These are phyloP conservation scores for Chromoteleia sp. DNA, from an alignment of 2,888 invertebrate genomes.

Conservation along the genomic window DNA sequence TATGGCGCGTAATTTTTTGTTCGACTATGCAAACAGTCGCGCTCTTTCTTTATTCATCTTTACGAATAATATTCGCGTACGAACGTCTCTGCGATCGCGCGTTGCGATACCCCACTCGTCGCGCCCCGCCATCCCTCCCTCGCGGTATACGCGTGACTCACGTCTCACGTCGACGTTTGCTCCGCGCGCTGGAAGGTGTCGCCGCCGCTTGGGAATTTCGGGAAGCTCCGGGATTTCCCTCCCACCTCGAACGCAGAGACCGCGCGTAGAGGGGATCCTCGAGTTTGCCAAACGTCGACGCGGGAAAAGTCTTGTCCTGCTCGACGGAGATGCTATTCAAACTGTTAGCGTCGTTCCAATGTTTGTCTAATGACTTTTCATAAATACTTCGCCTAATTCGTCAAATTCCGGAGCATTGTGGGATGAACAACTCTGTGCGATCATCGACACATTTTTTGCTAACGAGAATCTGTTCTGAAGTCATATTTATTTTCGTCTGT, in stretches of 20 bases:
- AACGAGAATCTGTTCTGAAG: background rate
- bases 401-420: constrained; percentile 26
- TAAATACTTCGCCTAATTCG: constrained; percentile 25
- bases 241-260: constrained; percentile 65
- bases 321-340: constrained; percentile 72
- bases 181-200: constrained; percentile 78
- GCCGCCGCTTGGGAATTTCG: constrained; percentile 83
- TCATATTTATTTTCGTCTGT: too few relatives aligned
- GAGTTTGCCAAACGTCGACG: constrained; percentile 71
- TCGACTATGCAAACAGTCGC: constrained; percentile 22
- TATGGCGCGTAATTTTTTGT: constrained; percentile 14
- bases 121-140: constrained; percentile 41
- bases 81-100: constrained; percentile 52
- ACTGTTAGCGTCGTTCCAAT: constrained; percentile 30
- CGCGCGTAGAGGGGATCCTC: constrained; percentile 70
- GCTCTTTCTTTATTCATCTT: constrained; percentile 44
- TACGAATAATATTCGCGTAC: constrained; percentile 62
- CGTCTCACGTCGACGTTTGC: constrained; percentile 74
- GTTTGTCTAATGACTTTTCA: constrained; percentile 49
- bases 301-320: constrained; percentile 83
- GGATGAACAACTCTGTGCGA: background rate
- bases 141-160: constrained; percentile 79
- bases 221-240: constrained; percentile 79
- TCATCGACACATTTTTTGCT: background rate
- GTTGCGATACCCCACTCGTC: constrained; percentile 44